These are phyloP conservation scores for Eurois occulta DNA, from an alignment of 2,888 invertebrate genomes.

Conservation along the genomic window DNA sequence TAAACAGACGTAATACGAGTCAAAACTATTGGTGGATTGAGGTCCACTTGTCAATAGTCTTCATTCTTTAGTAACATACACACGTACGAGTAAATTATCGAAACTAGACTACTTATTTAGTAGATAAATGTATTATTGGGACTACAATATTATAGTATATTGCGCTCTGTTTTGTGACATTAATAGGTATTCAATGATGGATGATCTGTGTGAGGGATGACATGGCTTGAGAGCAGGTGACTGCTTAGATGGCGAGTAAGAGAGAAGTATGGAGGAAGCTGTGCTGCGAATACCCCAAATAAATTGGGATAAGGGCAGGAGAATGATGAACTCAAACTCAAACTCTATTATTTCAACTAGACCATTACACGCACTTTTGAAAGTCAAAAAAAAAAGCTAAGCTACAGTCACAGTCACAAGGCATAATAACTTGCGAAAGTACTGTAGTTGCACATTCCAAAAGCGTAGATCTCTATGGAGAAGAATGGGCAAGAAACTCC, in stretches of 20 bases:
- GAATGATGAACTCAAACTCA: neutral
- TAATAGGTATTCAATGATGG: neutral
- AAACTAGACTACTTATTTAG: neutral
- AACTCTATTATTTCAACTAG: too few relatives aligned
- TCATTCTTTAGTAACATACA: neutral
- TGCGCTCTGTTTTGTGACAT: too few relatives aligned
- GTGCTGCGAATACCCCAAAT: neutral
- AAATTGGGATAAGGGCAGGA: neutral
- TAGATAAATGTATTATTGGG: neutral
- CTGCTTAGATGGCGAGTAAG: neutral
- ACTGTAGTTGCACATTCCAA: too few relatives aligned
- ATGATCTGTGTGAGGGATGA: neutral
- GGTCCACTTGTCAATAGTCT: constrained; percentile 4
- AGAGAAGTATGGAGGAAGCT: neutral
- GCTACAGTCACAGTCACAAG: too few relatives aligned
- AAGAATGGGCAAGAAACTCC: too few relatives aligned
- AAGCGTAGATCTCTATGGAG: too few relatives aligned
- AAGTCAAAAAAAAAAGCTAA: too few relatives aligned
- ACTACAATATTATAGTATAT: too few relatives aligned
- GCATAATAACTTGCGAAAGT: too few relatives aligned
- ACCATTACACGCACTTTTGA: too few relatives aligned
- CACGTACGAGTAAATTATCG: neutral
- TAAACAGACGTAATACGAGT: constrained; percentile 33
- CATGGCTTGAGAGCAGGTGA: neutral
- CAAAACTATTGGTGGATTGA: constrained; percentile 33